phyloP scores from a whole-genome alignment of 2,888 invertebrate genomes.

The Caenorhabditis zanzibari region DNA sequence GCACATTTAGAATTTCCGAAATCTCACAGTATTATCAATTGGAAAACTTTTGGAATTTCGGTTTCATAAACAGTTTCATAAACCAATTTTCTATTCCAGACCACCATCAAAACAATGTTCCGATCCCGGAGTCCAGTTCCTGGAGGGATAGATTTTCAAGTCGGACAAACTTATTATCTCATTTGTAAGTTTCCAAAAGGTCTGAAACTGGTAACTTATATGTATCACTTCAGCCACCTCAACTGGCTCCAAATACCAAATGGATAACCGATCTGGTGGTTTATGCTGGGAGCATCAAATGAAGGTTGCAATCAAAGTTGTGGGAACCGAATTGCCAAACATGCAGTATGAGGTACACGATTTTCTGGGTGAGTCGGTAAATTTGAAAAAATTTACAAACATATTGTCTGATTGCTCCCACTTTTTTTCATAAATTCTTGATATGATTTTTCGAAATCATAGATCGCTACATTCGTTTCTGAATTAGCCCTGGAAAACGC shows the following conservation, averaged over 20 bases:
- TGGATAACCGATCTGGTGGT: neutral
- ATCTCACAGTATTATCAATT: too few species aligned
- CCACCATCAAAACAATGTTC: slow-evolving; percentile 8
- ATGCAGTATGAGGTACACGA: slow-evolving; percentile 16
- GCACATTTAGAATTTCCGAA: too few species aligned
- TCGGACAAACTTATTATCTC: slow-evolving; percentile 17
- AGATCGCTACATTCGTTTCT: too few species aligned
- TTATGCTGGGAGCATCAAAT: slow-evolving; percentile 14
- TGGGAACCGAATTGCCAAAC: neutral
- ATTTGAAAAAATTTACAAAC: neutral
- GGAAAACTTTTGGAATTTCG: too few species aligned
- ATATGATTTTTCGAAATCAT: too few species aligned
- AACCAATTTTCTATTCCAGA: too few species aligned
- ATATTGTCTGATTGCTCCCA: neutral
- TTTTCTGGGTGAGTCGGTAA: too few species aligned
- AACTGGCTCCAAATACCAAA: neutral
- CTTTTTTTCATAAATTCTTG: too few species aligned
- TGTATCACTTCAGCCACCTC: slow-evolving; percentile 18
- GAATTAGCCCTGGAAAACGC: too few species aligned
- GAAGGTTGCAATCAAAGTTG: slow-evolving; percentile 2
- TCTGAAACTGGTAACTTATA: neutral
- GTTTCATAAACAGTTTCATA: too few species aligned
- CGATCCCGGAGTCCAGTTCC: slow-evolving; percentile 4
- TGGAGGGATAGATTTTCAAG: slow-evolving; percentile 12
- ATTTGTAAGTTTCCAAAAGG: slow-evolving; percentile 35